phyloP scores from a whole-genome alignment of 2,113 vertebrate species.

The Microcebus lehilahytsara region DNA sequence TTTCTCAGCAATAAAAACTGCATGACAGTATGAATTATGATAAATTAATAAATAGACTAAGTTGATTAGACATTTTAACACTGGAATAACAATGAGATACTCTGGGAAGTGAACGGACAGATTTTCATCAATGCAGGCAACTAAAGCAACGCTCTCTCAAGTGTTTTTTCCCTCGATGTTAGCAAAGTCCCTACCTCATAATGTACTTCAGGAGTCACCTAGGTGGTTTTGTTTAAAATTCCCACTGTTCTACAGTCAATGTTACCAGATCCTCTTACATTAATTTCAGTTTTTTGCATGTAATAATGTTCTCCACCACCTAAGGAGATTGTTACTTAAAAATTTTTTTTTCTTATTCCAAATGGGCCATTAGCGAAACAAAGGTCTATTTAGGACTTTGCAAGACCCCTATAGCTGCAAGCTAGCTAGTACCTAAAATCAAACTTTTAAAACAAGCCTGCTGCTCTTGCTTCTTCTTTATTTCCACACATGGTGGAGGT shows the following conservation, averaged over 20 bases:
- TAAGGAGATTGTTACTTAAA: slow-evolving; percentile 34
- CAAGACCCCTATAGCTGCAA: neutral
- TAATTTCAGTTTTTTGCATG: slow-evolving; percentile 38
- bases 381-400: slow-evolving; percentile 36
- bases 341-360: slow-evolving; percentile 18
- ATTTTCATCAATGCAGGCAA: neutral
- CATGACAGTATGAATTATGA: neutral
- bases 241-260: slow-evolving; percentile 16
- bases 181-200: neutral
- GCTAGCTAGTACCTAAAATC: neutral
- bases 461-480: neutral
- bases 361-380: slow-evolving; percentile 54
- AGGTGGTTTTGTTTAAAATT: slow-evolving; percentile 52
- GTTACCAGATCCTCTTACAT: slow-evolving; percentile 42
- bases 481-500: neutral
- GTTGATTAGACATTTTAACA: neutral
- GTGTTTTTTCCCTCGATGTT: neutral
- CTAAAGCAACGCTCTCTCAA: neutral
- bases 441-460: slow-evolving; percentile 29
- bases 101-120: neutral
- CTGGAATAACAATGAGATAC: neutral
- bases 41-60: neutral
- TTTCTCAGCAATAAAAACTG: neutral
- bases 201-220: neutral
- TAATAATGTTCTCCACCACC: slow-evolving; percentile 47